These are phyloP conservation scores for Heterocephalus glaber DNA, from an alignment of 2,113 vertebrate genomes.

Conservation along the genomic window DNA sequence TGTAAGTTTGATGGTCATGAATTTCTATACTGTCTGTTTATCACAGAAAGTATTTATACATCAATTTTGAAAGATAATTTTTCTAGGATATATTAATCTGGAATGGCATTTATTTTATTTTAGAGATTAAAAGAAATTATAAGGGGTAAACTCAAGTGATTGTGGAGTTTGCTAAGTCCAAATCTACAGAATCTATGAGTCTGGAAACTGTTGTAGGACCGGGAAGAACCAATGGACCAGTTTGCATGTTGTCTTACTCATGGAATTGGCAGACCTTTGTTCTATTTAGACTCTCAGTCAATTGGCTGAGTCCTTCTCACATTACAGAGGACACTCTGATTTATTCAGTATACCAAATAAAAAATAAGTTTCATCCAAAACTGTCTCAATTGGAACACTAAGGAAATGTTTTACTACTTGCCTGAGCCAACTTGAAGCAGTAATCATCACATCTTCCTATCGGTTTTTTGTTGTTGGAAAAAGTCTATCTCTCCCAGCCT, in stretches of 20 bases:
- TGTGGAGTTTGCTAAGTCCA: not conserved
- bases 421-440: not conserved
- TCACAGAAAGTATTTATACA: too few species aligned
- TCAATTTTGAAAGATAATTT: too few species aligned
- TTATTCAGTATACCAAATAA: not conserved
- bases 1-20: too few species aligned
- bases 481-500: not conserved
- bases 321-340: not conserved
- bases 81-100: too few species aligned
- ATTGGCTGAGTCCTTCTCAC: not conserved
- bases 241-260: not conserved
- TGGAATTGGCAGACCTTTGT: not conserved
- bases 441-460: not conserved
- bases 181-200: not conserved
- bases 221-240: not conserved
- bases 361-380: not conserved
- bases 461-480: not conserved
- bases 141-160: too few species aligned
- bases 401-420: not conserved
- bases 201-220: not conserved
- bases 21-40: too few species aligned
- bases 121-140: too few species aligned
- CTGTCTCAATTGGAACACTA: not conserved
- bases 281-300: not conserved
- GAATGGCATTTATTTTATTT: too few species aligned